Conservation (phyloP, 2,113 vertebrate genomes). For the Mus musculus region GRCm39 chr6:124411001-124411500, state of each 20-base stretch:
- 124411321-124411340: accelerated
- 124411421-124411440: background rate
- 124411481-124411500: background rate
- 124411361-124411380: background rate
- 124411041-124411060: background rate
- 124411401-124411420: background rate
- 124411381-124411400: background rate
- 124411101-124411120: background rate
- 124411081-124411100: background rate
- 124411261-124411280: background rate
- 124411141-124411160: conserved; percentile 27
- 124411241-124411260: background rate
- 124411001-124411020: background rate
- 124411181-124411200: background rate
- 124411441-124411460: background rate
- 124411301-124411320: background rate
- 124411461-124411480: background rate
- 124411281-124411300: background rate
- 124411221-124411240: background rate
- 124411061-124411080: background rate
- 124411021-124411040: background rate
- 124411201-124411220: background rate
- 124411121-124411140: background rate
- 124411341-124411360: background rate
- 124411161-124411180: conserved; percentile 24